These are phyloP conservation scores for Pelodiscus sinensis DNA, from an alignment of 2,113 vertebrate genomes.

Conservation along the genomic window DNA sequence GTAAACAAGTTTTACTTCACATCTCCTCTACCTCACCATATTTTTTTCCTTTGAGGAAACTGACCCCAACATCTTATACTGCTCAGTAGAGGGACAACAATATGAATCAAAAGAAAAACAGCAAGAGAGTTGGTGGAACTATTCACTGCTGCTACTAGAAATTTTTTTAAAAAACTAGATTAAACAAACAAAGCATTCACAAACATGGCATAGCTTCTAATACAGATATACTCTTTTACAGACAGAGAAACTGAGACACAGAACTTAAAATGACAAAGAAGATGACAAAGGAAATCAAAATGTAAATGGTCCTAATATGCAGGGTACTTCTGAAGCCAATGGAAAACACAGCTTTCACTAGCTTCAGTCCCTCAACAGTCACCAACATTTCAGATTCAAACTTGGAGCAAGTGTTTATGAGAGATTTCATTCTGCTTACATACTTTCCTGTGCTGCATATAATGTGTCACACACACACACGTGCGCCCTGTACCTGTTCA, in stretches of 20 bases:
- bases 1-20: too few relatives aligned
- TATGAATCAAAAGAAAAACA: not conserved
- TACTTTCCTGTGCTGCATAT: accelerated
- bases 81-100: not conserved
- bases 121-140: not conserved
- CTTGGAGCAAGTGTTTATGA: not conserved
- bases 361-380: accelerated
- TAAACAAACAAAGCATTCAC: not conserved
- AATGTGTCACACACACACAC: accelerated
- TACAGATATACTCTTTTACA: not conserved
- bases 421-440: not conserved
- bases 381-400: not conserved
- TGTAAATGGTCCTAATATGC: not conserved
- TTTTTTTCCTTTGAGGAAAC: not conserved
- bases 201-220: not conserved
- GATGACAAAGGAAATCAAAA: not conserved
- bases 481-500: accelerated
- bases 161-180: not conserved
- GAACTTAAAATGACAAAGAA: not conserved
- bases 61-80: not conserved
- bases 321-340: not conserved
- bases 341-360: not conserved
- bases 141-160: not conserved
- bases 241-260: not conserved
- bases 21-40: not conserved